Conservation (phyloP, 1,140 invertebrate genomes). For the Antheraea pernyi region DNA sequence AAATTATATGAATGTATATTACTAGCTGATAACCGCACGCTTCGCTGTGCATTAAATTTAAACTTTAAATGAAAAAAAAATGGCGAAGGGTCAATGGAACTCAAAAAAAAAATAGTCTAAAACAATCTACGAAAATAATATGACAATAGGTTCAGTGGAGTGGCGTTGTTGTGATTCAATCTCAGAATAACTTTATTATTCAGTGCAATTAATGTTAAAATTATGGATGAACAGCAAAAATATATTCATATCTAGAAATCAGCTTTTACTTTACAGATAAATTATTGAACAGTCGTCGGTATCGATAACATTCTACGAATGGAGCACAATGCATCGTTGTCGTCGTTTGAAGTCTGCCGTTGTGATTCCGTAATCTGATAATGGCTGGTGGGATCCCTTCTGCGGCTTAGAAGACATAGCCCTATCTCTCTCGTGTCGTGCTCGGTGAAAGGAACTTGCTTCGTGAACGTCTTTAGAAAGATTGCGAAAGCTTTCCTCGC, state of each 20-base stretch:
- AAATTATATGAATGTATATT: too few relatives aligned
- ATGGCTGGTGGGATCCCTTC: background rate
- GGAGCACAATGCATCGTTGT: background rate
- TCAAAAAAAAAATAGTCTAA: too few relatives aligned
- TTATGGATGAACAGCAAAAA: too few relatives aligned
- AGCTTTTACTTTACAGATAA: background rate
- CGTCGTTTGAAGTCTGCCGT: background rate
- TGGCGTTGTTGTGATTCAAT: too few relatives aligned
- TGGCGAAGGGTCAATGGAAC: too few relatives aligned
- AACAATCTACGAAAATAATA: too few relatives aligned
- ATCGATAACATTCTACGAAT: background rate
- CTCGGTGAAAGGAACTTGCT: constrained; percentile 19
- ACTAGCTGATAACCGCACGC: too few relatives aligned
- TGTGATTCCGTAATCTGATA: background rate
- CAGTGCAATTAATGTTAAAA: too few relatives aligned
- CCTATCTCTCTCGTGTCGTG: constrained; percentile 16
- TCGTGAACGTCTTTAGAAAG: constrained; percentile 1
- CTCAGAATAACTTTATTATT: too few relatives aligned
- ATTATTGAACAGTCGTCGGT: background rate
- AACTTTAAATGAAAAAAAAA: too few relatives aligned
- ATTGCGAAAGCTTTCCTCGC: constrained; percentile 6
- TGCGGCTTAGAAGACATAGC: constrained; percentile 19
- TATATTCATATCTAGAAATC: background rate
- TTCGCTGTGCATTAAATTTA: too few relatives aligned
- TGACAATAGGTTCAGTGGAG: too few relatives aligned